Evolutionary conservation across 2,888 invertebrate genomes (phyloP).

Genomic region (Apamea crenata): DNA sequence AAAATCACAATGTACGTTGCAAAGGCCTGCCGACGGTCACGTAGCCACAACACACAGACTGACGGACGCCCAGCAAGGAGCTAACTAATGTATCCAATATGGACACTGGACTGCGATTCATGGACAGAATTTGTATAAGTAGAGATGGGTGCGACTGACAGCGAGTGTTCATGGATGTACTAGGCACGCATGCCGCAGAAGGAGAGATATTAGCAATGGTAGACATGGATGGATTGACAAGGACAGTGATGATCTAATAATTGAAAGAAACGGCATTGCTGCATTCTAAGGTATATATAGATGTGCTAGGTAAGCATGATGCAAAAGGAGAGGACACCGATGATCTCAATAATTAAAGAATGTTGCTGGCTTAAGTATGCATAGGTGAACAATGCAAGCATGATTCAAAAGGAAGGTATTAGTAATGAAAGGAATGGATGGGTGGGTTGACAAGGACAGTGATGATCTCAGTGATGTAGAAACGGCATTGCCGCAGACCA

Average conservation of each 20-base stretch:
- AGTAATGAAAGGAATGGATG: neutral
- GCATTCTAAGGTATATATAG: too few relatives aligned
- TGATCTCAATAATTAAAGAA: neutral
- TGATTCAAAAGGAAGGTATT: neutral
- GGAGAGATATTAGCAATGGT: neutral
- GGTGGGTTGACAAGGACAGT: constrained; percentile 3
- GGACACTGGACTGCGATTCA: constrained; percentile 57
- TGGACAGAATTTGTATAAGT: constrained; percentile 61
- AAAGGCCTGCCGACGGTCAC: constrained; percentile 70
- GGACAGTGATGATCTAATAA: constrained; percentile 1
- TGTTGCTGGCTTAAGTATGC: neutral
- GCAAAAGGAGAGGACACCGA: neutral
- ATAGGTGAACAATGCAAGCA: neutral
- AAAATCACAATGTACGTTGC: constrained; percentile 50
- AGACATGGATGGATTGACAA: neutral
- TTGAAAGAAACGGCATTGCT: neutral
- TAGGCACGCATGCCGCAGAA: constrained; percentile 1
- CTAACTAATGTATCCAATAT: constrained; percentile 65
- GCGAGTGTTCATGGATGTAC: constrained; percentile 36
- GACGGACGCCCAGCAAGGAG: constrained; percentile 73
- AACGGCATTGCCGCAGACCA: neutral
- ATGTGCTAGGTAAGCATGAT: neutral
- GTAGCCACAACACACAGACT: constrained; percentile 74
- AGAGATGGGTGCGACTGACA: constrained; percentile 38
- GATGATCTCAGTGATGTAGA: constrained; percentile 2